Evolutionary conservation across 2,113 vertebrate species (phyloP).

Genomic region (Geococcyx californianus): DNA sequence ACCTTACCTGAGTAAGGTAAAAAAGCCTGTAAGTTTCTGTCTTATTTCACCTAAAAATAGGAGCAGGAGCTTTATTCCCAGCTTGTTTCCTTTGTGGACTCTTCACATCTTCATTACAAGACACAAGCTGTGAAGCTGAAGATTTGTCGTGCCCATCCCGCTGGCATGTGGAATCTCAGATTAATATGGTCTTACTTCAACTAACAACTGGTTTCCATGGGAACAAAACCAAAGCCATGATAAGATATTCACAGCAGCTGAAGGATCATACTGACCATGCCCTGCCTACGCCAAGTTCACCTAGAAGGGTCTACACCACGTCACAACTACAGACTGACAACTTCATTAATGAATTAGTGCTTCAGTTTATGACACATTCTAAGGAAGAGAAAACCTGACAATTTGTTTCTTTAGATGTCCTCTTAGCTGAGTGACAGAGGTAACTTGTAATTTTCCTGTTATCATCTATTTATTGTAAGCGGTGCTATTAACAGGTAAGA

Average conservation of each 20-base stretch:
- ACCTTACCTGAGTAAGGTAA: not conserved
- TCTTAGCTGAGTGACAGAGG: not conserved
- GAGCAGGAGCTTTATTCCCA: not conserved
- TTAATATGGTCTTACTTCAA: constrained; percentile 67
- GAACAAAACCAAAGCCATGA: constrained; percentile 30
- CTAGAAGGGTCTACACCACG: not conserved
- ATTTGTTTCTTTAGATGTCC: not conserved
- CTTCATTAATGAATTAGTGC: not conserved
- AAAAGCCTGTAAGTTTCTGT: not conserved
- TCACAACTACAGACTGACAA: not conserved
- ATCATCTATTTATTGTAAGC: not conserved
- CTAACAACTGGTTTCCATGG: constrained; percentile 55
- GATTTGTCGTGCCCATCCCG: constrained; percentile 29
- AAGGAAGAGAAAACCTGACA: not conserved
- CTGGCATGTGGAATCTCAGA: constrained; percentile 62
- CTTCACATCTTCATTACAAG: not conserved
- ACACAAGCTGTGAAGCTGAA: constrained; percentile 2
- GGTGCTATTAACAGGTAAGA: not conserved
- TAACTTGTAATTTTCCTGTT: not conserved
- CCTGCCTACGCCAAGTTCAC: not conserved
- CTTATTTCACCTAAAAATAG: not conserved
- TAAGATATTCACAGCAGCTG: not conserved
- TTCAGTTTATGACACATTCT: not conserved
- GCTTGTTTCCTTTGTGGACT: not conserved
- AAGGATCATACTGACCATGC: not conserved